Base-by-base conservation (phyloP, 2,113 vertebrate species). In the Neofelis nebulosa region DNA sequence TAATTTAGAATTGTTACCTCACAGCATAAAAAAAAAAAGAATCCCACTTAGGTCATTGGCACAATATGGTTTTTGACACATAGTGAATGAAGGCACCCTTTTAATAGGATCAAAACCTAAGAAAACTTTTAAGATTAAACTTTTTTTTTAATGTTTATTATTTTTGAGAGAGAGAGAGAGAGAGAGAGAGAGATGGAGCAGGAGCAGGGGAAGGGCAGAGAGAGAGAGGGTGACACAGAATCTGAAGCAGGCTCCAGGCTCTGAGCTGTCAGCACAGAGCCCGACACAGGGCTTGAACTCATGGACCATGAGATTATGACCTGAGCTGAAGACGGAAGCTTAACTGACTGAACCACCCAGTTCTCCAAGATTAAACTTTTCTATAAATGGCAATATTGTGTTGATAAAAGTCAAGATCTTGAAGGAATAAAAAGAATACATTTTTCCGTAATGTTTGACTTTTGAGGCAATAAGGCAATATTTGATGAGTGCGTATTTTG, bases 371-470 rank as follows among this genome's bases (percentile, higher is more conserved):
- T 78, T 76, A 50, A 84, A 84, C 18, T 78, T 95, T 84, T 89
- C 36, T 63, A 31, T 79, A 95, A 71, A 12, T 79, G 82, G 9
- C 57, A 91, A 0, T 13, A 38, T 71, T 91, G 33, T 76, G 7
- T 36, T 71, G 83, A 13, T 55, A 61, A 83, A n/a, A 48, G 27
- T 84, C 19, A 84, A 52, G 41, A 78, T 76, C 80, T 86, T 87
- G 12, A 93, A 81, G 73, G 33, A 90, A 68, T 90, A 74, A 66
- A 95, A 93, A 79, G n/a, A 27, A 76, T 74, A 18, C 6, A 27
- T 84, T 89, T 94, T 76, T 68, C 36, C 16, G 3, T 55, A 61
- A 65, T 76, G 21, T 94, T 97, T 95, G 66, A 76, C 16, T 95
- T 55, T 91, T 78, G 61, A 96, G 80, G 23, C 41, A 90, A 2